Base-by-base conservation (phyloP, 2,113 vertebrate species). In the Dasyurus viverrinus region DNA sequence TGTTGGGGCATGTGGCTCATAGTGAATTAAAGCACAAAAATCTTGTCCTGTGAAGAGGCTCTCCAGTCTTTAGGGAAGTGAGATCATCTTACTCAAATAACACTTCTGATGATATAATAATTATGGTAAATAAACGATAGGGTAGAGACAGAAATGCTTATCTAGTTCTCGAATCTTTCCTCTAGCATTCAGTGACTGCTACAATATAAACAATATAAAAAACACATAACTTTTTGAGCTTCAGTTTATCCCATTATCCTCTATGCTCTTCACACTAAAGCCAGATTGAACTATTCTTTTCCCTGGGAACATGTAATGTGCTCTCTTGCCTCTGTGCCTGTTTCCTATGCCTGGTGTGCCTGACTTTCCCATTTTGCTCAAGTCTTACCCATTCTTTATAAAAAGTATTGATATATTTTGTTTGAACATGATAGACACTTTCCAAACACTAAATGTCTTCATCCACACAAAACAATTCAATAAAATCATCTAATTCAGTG, bases 21-120 rank as follows among this genome's bases (percentile, higher is more conserved):
- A 42, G 16, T 22, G 68, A 84, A 84, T 23, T 84, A 42, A 42
- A 84, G 6, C n/a, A 42, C 60, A n/a, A 84, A 42, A 84, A 84
- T 42, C n/a, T 84, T 52, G 53, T 16, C 46, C n/a, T 46, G 26
- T 19, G 24, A 68, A 52, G 76, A 6, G 50, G 27, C 16, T 14
- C 19, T n/a, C 26, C 23, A 52, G n/a, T 55, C 84, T 54, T 57
- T 30, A 68, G 48, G 14, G 8, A 76, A 52, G 27, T 46, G 48
- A 93, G 47, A 94, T 54, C 30, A 84, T 52, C 68, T 76, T n/a
- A 76, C 14, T 76, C 68, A 76, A 76, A 76, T 76, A n/a, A 76
- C 30, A 76, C 36, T n/a, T 19, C 48, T 76, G 68, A 76, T 5
- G n/a, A 30, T 68, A 16, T 76, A 22, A n/a, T 22, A 76, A n/a